Base-by-base conservation (phyloP, 2,113 vertebrate genomes). In the Empidonax traillii region DNA sequence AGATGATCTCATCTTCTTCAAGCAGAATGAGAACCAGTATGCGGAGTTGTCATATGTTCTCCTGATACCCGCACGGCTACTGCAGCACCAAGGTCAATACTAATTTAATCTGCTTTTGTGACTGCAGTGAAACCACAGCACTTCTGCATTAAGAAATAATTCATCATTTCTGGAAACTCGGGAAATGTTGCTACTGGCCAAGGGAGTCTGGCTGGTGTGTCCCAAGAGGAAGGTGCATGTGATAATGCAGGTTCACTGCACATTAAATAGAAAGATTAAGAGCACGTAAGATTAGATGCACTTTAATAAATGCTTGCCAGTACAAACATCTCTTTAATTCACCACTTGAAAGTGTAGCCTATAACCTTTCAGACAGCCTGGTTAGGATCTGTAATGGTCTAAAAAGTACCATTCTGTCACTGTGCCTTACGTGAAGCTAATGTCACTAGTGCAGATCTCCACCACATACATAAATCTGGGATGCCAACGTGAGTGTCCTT, bases 31-130 rank as follows among this genome's bases (percentile, higher is more conserved):
- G 80, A 95, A 90, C 69, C 16, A 6, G 76, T 85, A 65, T n/a
- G 89, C 33, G 3, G 80, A 75, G 73, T 2, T 89, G 89, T 94
- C 91, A 81, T 78, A 74, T 9, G 12, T 87, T 90, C 91, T 92
- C 30, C 85, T 75, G 83, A 89, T 92, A 89, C 39, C 51, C 19
- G 0, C 5, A 8, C 1, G 0, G 93, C 88, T 86, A 84, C 95
- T 91, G 96, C 96, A 90, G 91, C 59, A 92, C 9, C 10, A 92
- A 94, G 94, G 95, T 96, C 96, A 95, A 97, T 96, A 93, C 91
- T 96, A 97, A 97, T 97, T 97, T 85, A 95, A 97, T 97, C 87
- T 93, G 68, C 86, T 93, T 92, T 84, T 89, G 91, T 90, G 89
- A 93, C 93, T 97, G 94, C 96, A 97, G 93, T 81, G 58, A 92